These are phyloP conservation scores for Sesamia nonagrioides DNA, from an alignment of 1,140 invertebrate genomes.

Conservation along the genomic window DNA sequence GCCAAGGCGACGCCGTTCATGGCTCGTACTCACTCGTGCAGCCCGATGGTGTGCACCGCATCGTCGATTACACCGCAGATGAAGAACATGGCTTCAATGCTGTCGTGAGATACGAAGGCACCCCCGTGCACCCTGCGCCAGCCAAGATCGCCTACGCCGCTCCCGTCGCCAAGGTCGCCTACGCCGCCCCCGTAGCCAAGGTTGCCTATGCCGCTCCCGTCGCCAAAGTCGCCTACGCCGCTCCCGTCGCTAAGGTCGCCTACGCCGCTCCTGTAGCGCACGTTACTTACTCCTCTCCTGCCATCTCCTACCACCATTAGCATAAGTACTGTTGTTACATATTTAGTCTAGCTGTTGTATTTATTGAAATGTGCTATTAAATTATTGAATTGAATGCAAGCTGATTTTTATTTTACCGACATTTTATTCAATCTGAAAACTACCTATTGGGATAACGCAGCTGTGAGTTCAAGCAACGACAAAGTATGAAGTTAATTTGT, in stretches of 20 bases:
- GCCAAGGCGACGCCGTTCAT: slow-evolving; percentile 88
- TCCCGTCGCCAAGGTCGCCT: no score
- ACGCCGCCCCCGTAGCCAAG: no score
- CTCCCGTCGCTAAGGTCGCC: no score
- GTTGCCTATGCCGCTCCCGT: no score
- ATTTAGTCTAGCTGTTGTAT: slow-evolving; percentile 46
- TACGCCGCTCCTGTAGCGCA: no score
- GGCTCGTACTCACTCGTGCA: slow-evolving; percentile 89
- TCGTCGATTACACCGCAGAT: slow-evolving; percentile 88
- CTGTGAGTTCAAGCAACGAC: neutral
- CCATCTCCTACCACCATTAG: slow-evolving; percentile 77
- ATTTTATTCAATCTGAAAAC: no score
- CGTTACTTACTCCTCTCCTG: slow-evolving; percentile 73
- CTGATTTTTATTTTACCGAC: neutral
- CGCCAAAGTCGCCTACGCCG: no score
- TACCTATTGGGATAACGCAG: neutral
- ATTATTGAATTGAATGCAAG: slow-evolving; percentile 51
- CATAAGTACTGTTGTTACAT: slow-evolving; percentile 24
- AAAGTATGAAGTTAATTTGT: neutral
- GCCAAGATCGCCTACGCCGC: no score
- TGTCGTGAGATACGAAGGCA: slow-evolving; percentile 62
- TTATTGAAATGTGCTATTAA: slow-evolving; percentile 59
- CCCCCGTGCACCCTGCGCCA: slow-evolving; percentile 48
- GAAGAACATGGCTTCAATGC: no score
- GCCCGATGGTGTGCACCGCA: slow-evolving; percentile 89